Evolutionary conservation across 2,888 invertebrate genomes (phyloP).

Genomic region (Antitype chi): DNA sequence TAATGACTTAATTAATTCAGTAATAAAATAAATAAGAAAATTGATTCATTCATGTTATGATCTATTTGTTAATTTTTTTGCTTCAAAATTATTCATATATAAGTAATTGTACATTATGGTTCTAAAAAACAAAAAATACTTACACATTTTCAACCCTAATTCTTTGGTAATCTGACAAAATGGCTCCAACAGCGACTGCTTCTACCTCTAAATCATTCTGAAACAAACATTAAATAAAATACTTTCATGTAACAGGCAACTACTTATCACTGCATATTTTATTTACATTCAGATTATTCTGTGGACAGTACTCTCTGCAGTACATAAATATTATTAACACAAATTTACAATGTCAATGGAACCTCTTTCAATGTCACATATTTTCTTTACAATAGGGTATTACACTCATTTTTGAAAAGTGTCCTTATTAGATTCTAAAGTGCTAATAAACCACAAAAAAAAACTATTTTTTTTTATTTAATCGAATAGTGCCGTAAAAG

Average conservation of each 20-base stretch:
- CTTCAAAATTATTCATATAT: neutral
- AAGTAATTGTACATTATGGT: neutral
- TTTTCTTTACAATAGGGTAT: slow-evolving; percentile 26
- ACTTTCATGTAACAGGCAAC: slow-evolving; percentile 12
- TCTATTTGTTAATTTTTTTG: neutral
- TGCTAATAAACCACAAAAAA: too few species aligned
- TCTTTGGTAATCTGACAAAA: slow-evolving; percentile 99
- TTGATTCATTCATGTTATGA: neutral
- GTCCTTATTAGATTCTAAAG: too few species aligned
- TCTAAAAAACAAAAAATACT: slow-evolving; percentile 81
- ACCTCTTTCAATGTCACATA: slow-evolving; percentile 55
- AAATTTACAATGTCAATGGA: slow-evolving; percentile 60
- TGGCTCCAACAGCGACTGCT: slow-evolving; percentile 99
- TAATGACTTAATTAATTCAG: neutral
- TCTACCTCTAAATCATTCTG: slow-evolving; percentile 94
- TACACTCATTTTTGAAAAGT: too few species aligned
- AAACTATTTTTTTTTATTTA: too few species aligned
- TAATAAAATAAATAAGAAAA: neutral
- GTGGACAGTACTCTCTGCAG: slow-evolving; percentile 28
- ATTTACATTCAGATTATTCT: slow-evolving; percentile 51
- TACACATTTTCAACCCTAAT: slow-evolving; percentile 99
- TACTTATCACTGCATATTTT: slow-evolving; percentile 32
- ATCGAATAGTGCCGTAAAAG: too few species aligned
- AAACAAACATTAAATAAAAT: slow-evolving; percentile 71
- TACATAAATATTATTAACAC: slow-evolving; percentile 45